Evolutionary conservation across 2,888 invertebrate species (phyloP).

Genomic region (Sclerodermus sp.): DNA sequence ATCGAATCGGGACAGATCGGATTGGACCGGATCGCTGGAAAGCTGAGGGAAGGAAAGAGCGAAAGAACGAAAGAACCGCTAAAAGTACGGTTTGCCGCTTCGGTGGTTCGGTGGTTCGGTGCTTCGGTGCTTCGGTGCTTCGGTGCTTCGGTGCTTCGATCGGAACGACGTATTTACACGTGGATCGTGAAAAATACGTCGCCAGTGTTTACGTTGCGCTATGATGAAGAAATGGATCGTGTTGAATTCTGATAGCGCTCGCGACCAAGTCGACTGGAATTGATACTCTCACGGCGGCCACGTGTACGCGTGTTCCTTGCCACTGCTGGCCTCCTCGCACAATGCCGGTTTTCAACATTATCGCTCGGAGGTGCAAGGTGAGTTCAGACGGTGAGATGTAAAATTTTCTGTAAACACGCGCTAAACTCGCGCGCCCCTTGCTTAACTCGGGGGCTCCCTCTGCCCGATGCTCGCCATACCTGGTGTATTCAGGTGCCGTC

Average conservation of each 20-base stretch:
- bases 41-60: no score
- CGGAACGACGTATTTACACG: background rate
- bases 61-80: background rate
- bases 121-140: background rate
- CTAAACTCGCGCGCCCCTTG: no score
- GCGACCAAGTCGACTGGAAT: conserved; percentile 13
- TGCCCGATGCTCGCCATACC: no score
- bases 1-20: no score
- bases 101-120: background rate
- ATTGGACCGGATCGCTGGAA: no score
- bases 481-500: no score
- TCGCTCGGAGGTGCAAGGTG: conserved; percentile 67
- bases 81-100: conserved; percentile 12
- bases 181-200: background rate
- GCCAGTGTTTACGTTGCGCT: background rate
- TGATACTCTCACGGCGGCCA: conserved; percentile 7
- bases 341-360: conserved; percentile 68
- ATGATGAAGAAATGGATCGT: background rate
- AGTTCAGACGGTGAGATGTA: conserved; percentile 27
- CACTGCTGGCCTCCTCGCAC: conserved; percentile 10
- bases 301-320: conserved; percentile 6
- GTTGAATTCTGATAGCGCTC: background rate
- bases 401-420: no score
- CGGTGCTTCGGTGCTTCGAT: background rate
- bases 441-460: no score